Conservation (phyloP, 2,797 vertebrate genomes). For the Myotis vivesi region DNA sequence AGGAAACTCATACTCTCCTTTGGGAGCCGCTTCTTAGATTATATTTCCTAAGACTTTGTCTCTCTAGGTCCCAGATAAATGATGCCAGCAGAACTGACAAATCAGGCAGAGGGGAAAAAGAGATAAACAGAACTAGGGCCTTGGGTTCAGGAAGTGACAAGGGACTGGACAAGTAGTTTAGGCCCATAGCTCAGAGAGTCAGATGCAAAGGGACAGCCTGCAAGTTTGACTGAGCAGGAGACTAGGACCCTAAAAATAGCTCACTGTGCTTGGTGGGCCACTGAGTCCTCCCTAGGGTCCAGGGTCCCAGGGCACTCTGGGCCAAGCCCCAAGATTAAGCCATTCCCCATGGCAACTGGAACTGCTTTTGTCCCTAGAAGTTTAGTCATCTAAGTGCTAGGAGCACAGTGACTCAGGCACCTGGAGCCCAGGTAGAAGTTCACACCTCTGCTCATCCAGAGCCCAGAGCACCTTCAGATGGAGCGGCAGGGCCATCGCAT, state of each 20-base stretch:
- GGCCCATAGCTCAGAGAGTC: not conserved
- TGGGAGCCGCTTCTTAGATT: not conserved
- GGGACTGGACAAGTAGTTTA: not conserved
- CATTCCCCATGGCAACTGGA: not conserved
- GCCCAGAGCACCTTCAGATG: not conserved
- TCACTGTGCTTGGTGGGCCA: not conserved
- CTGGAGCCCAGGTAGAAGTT: not conserved
- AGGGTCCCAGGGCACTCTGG: not conserved
- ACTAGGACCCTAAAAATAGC: not conserved
- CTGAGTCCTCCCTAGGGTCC: not conserved
- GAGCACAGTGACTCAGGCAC: not conserved
- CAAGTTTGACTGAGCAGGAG: not conserved
- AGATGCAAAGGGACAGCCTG: not conserved
- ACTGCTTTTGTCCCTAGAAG: not conserved
- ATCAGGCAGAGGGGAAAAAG: not conserved
- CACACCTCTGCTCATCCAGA: not conserved
- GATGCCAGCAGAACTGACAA: conserved; percentile 6
- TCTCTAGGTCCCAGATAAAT: not conserved
- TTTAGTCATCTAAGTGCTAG: not conserved
- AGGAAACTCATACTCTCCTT: not conserved
- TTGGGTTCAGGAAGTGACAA: not conserved
- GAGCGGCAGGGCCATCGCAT: not conserved
- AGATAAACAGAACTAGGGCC: conserved; percentile 4
- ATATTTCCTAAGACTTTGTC: not conserved
- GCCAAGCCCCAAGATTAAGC: not conserved